Conservation (phyloP, 2,888 invertebrate species). For the Amblyjoppa fuscipennis region DNA sequence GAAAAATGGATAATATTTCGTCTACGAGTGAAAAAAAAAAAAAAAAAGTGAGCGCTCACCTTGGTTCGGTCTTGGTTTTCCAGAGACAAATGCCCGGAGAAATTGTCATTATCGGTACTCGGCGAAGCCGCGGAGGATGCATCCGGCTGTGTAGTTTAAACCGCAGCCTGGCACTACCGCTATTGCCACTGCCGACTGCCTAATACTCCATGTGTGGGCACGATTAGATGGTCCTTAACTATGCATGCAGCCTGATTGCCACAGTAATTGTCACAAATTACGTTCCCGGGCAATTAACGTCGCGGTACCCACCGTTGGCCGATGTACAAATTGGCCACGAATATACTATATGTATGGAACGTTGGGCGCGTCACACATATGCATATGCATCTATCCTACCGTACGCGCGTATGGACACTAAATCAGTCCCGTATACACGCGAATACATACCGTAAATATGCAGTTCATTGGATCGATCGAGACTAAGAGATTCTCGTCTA, state of each 20-base stretch:
- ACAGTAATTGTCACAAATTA: constrained; percentile 69
- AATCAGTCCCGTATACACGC: constrained; percentile 19
- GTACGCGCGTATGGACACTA: background rate
- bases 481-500: background rate
- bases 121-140: background rate
- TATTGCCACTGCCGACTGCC: constrained; percentile 45
- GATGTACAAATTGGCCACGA: constrained; percentile 59
- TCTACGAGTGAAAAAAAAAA: too few relatives aligned
- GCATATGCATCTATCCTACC: background rate
- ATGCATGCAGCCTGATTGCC: constrained; percentile 68
- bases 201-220: constrained; percentile 63
- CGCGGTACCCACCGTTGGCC: constrained; percentile 52
- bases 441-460: constrained; percentile 19
- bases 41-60: too few relatives aligned
- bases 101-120: background rate
- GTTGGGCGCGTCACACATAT: background rate
- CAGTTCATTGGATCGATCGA: constrained; percentile 23
- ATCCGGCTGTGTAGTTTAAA: constrained; percentile 21
- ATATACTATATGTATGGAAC: constrained; percentile 22
- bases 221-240: constrained; percentile 70
- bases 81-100: background rate
- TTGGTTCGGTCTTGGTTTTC: background rate
- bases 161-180: constrained; percentile 48
- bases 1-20: too few relatives aligned
- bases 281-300: constrained; percentile 68